Base-by-base conservation (phyloP, 2,888 invertebrate species). In the Plebejus argus region DNA sequence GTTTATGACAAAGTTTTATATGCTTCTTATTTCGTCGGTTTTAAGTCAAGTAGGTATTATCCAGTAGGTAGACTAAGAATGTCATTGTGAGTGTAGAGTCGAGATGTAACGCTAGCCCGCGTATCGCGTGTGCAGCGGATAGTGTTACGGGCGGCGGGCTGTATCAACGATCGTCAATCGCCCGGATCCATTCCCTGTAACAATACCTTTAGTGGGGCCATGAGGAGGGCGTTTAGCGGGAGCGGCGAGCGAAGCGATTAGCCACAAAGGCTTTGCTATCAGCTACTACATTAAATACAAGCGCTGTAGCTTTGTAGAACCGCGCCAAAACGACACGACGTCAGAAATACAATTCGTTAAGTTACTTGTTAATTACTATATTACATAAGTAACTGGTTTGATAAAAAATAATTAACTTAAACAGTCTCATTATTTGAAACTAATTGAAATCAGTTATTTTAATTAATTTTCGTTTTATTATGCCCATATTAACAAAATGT, bases 101-200 rank as follows among this genome's bases (percentile, higher is more conserved):
- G 92, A 92, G 92, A 91, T 91, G 93, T 92, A 92, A 92, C 88
- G 90, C 90, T 89, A 93, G 89, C 91, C 89, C 82, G 87, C 87
- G 91, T 92, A 93, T 94, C 92, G 90, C 91, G 90, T 92, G 91
- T 91, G 86, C 90, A 81, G 56, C 81, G 90, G 86, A 90, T 94
- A 90, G 88, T 85, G 86, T 93, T 93, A 92, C 93, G 89, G 86
- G 85, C 91, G 91, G 87, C 91, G 89, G 91, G 86, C 91, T 91
- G 92, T 91, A 93, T 93, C 93, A 93, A 92, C 93, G 93, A 87
- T 92, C 90, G 91, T 89, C 93, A 93, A 94, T 93, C 92, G 93
- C 84, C 88, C 88, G 88, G 92, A 92, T 93, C 89, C 90, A 92
- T 92, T 93, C 90, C 93, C 87, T 91, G 92, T 92, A 93, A 93